Percentiles rank a stretch among this genome's conserved stretches.
These are phyloP conservation scores for Emydoidea blandingii DNA, from an alignment of 2,797 vertebrate genomes.

Conservation along the genomic window DNA sequence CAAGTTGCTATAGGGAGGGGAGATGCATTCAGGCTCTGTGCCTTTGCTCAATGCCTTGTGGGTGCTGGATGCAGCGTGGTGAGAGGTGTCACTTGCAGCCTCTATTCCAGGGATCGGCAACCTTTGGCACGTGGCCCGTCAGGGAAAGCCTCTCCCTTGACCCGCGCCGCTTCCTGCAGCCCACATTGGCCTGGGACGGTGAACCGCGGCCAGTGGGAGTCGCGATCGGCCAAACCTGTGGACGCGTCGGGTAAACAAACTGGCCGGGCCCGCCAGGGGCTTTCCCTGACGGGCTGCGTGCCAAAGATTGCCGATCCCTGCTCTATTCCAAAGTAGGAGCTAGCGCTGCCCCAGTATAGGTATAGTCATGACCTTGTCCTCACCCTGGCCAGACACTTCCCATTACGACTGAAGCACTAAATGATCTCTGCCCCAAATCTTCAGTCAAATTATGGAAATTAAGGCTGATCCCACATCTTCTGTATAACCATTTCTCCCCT, in stretches of 20 bases:
- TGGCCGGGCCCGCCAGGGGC: no score
- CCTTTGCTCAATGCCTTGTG: neutral
- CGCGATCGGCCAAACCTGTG: no score
- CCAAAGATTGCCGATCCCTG: no score
- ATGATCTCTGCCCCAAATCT: neutral
- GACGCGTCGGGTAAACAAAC: no score
- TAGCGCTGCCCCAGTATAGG: neutral
- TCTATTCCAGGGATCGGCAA: no score
- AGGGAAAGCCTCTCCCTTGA: no score
- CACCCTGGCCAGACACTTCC: neutral
- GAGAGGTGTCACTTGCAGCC: neutral
- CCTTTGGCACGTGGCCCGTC: no score
- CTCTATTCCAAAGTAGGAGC: neutral
- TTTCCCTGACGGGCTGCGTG: no score
- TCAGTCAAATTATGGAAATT: no score
- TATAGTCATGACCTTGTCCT: neutral
- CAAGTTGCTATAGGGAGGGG: neutral
- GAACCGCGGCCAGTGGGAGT: no score
- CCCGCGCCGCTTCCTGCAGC: no score
- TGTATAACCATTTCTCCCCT: neutral
- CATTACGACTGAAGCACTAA: neutral
- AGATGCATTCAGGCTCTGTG: accelerated
- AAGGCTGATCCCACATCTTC: neutral
- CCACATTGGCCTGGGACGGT: no score
- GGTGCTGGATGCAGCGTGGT: neutral